Percentiles rank a stretch among this genome's conserved stretches.
These are phyloP conservation scores for Holocentrus rufus DNA, from an alignment of 2,797 vertebrate species.

Conservation along the genomic window DNA sequence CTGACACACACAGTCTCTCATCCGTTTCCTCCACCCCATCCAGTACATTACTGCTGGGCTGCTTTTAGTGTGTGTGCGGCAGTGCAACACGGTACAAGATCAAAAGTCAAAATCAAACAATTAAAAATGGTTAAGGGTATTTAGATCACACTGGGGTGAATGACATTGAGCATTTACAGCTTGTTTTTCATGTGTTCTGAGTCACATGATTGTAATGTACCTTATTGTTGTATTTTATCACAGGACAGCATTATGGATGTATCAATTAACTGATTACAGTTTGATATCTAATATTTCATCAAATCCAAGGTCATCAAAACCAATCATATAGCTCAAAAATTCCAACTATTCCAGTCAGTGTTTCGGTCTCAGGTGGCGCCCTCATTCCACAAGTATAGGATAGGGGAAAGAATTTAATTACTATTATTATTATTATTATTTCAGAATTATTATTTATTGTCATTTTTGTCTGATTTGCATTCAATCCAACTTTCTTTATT, in stretches of 20 bases:
- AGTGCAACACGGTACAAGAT: conserved; percentile 34
- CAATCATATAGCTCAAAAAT: conserved; percentile 13
- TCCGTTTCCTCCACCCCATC: conserved; percentile 65
- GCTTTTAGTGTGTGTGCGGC: conserved; percentile 17
- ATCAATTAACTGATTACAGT: not conserved
- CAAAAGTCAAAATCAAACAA: conserved; percentile 15
- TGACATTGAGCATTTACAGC: not conserved
- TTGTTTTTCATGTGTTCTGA: conserved; percentile 17
- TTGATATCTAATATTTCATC: not conserved
- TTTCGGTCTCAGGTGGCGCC: conserved; percentile 8
- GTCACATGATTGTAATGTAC: no score
- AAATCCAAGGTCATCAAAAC: not conserved
- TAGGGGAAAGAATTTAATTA: no score
- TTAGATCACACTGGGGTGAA: not conserved
- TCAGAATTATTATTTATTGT: not conserved
- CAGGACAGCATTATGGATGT: not conserved
- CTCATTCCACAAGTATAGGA: conserved; percentile 3
- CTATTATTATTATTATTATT: no score
- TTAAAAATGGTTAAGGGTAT: not conserved
- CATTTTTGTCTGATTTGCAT: conserved; percentile 36
- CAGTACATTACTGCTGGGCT: conserved; percentile 45
- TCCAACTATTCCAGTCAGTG: conserved; percentile 12
- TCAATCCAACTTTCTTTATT: conserved; percentile 42
- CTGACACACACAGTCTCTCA: conserved; percentile 69
- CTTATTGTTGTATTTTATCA: conserved; percentile 1